These are phyloP conservation scores for Neodiprion virginianus DNA, from an alignment of 1,140 invertebrate species.

Conservation along the genomic window DNA sequence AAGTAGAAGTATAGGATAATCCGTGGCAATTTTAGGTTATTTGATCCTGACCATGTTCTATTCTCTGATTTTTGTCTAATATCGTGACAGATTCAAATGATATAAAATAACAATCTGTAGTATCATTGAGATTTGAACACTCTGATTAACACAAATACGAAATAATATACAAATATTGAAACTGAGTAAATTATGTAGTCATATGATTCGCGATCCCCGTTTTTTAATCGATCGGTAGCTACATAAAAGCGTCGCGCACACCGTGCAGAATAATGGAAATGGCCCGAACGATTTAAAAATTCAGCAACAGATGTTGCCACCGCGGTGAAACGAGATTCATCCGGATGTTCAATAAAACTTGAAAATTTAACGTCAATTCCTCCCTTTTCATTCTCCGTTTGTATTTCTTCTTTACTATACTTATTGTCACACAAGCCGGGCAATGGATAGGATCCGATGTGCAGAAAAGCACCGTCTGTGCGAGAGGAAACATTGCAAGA, in stretches of 20 bases:
- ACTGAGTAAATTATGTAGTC: not conserved
- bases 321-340: not conserved
- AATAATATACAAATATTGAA: not conserved
- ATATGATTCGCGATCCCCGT: not conserved
- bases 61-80: too few relatives aligned
- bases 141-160: too few relatives aligned
- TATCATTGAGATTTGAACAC: too few relatives aligned
- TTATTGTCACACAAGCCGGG: too few relatives aligned
- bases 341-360: not conserved
- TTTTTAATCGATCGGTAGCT: not conserved
- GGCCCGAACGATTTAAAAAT: not conserved
- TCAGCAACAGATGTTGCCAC: not conserved
- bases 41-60: too few relatives aligned
- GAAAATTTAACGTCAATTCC: not conserved
- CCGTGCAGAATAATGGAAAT: not conserved
- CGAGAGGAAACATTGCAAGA: not conserved
- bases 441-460: not conserved
- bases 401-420: too few relatives aligned
- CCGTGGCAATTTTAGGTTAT: too few relatives aligned
- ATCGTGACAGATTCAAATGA: too few relatives aligned
- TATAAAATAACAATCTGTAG: too few relatives aligned
- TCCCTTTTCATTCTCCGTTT: not conserved
- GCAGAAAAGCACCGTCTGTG: not conserved
- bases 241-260: not conserved
- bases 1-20: too few relatives aligned